phyloP scores from a whole-genome alignment of 2,113 vertebrate species.

The Hyperoodon ampullatus region DNA sequence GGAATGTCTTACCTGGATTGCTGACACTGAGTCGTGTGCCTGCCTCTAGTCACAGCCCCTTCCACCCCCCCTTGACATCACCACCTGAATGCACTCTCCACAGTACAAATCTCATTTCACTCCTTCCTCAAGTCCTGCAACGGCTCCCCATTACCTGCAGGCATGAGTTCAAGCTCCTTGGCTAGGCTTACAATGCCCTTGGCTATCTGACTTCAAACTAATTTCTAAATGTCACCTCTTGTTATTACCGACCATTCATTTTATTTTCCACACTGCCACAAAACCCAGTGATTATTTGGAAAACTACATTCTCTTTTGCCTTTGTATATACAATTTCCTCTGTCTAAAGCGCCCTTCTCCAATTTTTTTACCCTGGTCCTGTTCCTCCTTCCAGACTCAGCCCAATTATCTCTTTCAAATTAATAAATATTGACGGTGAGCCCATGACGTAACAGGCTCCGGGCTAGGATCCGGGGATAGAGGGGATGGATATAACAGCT shows the following conservation, averaged over 20 bases:
- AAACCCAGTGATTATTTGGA: background rate
- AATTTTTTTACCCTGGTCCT: background rate
- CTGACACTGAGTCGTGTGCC: background rate
- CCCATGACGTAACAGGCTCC: background rate
- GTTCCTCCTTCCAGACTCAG: background rate
- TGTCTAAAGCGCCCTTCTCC: background rate
- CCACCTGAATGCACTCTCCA: background rate
- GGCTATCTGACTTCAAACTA: background rate
- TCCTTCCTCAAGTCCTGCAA: background rate
- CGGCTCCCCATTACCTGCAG: background rate
- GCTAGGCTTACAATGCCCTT: background rate
- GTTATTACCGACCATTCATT: background rate
- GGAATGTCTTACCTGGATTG: background rate
- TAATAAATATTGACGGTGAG: background rate
- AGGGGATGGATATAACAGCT: background rate
- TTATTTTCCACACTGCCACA: background rate
- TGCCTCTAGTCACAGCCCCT: background rate
- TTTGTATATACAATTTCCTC: background rate
- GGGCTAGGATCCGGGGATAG: background rate
- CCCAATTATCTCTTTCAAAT: background rate
- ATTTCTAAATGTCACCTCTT: background rate
- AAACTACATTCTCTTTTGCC: background rate
- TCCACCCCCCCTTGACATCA: background rate
- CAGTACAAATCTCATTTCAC: background rate
- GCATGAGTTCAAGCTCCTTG: background rate